Conservation (phyloP, 2,888 invertebrate genomes). For the Drosophila sordidapex region DNA sequence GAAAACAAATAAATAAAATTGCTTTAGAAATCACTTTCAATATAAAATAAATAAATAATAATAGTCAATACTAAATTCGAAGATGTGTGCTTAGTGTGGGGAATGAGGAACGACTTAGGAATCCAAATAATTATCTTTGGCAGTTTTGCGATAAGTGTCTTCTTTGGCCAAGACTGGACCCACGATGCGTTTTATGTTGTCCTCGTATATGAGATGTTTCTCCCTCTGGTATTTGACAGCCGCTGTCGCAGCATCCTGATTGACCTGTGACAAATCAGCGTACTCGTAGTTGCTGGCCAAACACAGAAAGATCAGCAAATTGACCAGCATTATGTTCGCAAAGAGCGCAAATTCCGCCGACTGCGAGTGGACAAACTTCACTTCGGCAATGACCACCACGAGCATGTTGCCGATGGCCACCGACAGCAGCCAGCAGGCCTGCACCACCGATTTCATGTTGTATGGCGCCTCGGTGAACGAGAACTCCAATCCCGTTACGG, state of each 20-base stretch:
- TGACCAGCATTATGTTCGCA: constrained; percentile 92
- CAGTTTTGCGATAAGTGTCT: constrained; percentile 39
- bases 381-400: constrained; percentile 89
- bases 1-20: background rate
- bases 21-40: background rate
- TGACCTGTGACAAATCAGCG: constrained; percentile 74
- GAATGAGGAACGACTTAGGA: background rate
- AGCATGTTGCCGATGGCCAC: constrained; percentile 97
- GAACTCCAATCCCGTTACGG: constrained; percentile 97
- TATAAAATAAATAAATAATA: background rate
- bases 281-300: constrained; percentile 94
- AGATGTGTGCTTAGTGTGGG: background rate
- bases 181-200: background rate
- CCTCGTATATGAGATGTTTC: background rate
- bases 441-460: constrained; percentile 97
- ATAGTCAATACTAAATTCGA: background rate
- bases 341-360: constrained; percentile 95
- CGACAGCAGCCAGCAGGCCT: constrained; percentile 96
- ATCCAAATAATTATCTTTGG: constrained; percentile 26
- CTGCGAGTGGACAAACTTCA: constrained; percentile 85
- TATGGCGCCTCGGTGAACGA: constrained; percentile 97
- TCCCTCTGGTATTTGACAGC: background rate
- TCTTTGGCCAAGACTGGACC: constrained; percentile 1
- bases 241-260: constrained; percentile 6
- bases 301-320: constrained; percentile 92